These are phyloP conservation scores for Nebria salina DNA, from an alignment of 2,888 invertebrate genomes.

Conservation along the genomic window DNA sequence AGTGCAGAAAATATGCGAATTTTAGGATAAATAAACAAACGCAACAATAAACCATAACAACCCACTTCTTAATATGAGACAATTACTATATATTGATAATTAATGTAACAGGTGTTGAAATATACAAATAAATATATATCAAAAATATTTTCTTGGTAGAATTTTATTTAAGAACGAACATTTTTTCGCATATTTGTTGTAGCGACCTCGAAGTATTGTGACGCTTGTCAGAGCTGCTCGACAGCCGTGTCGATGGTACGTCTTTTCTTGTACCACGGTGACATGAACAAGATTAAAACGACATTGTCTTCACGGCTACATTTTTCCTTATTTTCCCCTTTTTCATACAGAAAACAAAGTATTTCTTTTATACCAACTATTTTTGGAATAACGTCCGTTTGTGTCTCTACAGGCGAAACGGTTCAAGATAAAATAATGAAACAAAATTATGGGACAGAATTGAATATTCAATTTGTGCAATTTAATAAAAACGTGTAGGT, in stretches of 20 bases:
- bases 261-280: conserved; percentile 10
- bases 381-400: too few relatives aligned
- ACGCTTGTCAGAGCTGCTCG: conserved; percentile 18
- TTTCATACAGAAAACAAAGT: not conserved
- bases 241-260: conserved; percentile 14
- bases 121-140: too few relatives aligned
- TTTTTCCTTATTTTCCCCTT: not conserved
- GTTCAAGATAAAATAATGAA: too few relatives aligned
- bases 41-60: not conserved
- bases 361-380: not conserved
- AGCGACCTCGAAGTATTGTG: not conserved
- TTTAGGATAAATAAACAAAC: not conserved
- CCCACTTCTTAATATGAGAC: not conserved
- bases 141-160: not conserved
- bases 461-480: too few relatives aligned
- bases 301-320: conserved; percentile 7
- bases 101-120: too few relatives aligned
- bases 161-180: not conserved
- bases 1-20: conserved; percentile 4
- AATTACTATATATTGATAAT: too few relatives aligned
- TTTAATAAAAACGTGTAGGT: not conserved
- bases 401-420: not conserved
- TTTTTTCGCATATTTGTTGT: not conserved
- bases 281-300: conserved; percentile 20
- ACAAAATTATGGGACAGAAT: too few relatives aligned